Evolutionary conservation across 2,888 invertebrate genomes (phyloP), one percentile per base, ranked within the genome.

Genomic region (Willowsia nigromaculata): DNA sequence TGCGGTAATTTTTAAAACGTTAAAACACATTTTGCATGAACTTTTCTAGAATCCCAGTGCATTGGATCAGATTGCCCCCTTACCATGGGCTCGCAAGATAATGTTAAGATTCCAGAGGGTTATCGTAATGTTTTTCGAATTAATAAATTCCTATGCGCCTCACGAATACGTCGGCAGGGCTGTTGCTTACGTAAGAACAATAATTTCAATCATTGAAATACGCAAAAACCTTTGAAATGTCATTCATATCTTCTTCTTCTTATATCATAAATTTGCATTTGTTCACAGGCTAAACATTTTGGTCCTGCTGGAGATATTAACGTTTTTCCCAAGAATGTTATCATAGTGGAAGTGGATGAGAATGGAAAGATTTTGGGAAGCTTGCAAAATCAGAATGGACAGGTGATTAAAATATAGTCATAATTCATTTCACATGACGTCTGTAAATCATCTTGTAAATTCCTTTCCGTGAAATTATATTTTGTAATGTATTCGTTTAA

Each of bases 341-440:
- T 96, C 0, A 94, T 97, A 65, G 92, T 97, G 50, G 96, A 96
- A 93, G 93, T 97, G 0, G 96, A 96, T 93, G 96, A 95, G 95
- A 95, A 95, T 92, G 97, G 97, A 25, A 95, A 96, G 89, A 95
- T 97, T 90, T 93, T 96, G 5, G 96, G 96, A 33, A 95, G 95
- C 5, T 95, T 96, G 91, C 96, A 96, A 93, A 95, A 95, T 53
- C 95, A 95, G 0, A 96, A 96, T 93, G 94, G 94, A 50, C 94
- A 95, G 27, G 93, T 96, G 0, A 84, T 91, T 0, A 15, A 30
- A 25, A 62, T 62, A 33, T n/a, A 47, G 18, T 53, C 30, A 53
- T 22, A 22, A 30, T 40, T 71, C 43, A 13, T 37, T 53, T 27
- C 33, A 9, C 13, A 27, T 53, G 50, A 68, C 30, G 30, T 47